phyloP scores from a whole-genome alignment of 2,797 vertebrate species.

The Betta splendens region DNA sequence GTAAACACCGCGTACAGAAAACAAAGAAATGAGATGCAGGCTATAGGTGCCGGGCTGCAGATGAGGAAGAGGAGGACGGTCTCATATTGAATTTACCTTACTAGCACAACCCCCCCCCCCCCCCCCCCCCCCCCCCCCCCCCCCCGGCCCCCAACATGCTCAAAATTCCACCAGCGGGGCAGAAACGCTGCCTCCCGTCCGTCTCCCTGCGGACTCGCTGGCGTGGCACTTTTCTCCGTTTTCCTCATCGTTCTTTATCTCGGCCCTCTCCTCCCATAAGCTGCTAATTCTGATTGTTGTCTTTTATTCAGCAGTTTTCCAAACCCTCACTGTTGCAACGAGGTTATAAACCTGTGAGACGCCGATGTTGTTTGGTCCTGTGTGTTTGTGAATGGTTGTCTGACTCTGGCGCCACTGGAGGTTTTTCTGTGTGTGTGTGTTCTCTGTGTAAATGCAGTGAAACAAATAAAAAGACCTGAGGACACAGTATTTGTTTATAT shows the following conservation, averaged over 20 bases:
- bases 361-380: conserved; percentile 52
- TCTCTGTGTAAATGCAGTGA: neutral
- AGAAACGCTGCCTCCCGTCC: conserved; percentile 60
- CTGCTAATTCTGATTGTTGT: conserved; percentile 6
- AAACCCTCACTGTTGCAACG: conserved; percentile 32
- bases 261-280: conserved; percentile 36
- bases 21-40: conserved; percentile 27
- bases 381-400: conserved; percentile 16
- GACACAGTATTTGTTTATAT: neutral
- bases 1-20: no score
- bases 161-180: conserved; percentile 60
- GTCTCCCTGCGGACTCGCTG: conserved; percentile 41
- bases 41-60: neutral
- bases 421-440: conserved; percentile 11
- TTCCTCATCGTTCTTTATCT: conserved; percentile 63
- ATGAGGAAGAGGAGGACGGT: conserved; percentile 41
- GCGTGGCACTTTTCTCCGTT: conserved; percentile 64
- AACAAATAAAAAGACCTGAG: neutral
- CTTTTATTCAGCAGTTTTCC: conserved; percentile 3
- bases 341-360: conserved; percentile 57
- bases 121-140: conserved; percentile 16
- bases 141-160: conserved; percentile 14
- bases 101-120: conserved; percentile 1
- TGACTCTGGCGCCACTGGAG: conserved; percentile 28
- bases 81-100: conserved; percentile 62